Evolutionary conservation across 1,140 invertebrate species (phyloP), one percentile per base, ranked within the genome.

Genomic region (Ips typographus): DNA sequence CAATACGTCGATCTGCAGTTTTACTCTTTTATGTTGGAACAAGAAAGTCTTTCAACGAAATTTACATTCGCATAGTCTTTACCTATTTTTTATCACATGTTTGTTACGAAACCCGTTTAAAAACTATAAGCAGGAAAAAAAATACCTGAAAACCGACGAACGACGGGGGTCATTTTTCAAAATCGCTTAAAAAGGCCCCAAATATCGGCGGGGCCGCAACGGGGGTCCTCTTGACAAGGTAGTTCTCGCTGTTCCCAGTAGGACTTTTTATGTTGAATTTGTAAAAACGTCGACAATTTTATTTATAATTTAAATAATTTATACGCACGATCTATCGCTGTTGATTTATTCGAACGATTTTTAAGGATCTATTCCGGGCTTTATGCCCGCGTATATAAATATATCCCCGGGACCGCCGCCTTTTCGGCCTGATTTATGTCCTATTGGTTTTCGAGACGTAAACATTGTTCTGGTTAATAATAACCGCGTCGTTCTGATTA

Each of bases 241-340:
- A 68, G 58, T 68, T 68, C 66, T 68, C 66, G 58, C 66, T 68
- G 66, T 68, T 68, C 59, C 22, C 66, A 52, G 58, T 53, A 43
- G 59, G 66, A 40, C 51, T 61, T 68, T 68, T 68, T 68, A 61
- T 61, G 66, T 62, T 62, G 53, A 68, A 68, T 68, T 68, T 68
- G 66, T 68, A 68, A 68, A 68, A 68, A 56, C 66, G 66, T 68
- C 66, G 61, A 62, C 66, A 38, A 58, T 66, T 66, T 66, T 58
- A 66, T 66, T 66, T 66, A 66, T 66, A 66, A 42, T 57, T 58
- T 66, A 38, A 59, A 58, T 66, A 66, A 66, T 43, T 47, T 66
- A 66, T 66, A 39, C 22, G 40, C 53, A 66, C 41, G 41, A 59
- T 59, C 42, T 59, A 8, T 38, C 6, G 8, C 4, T 47, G 41